A percentile compares a stretch with the other conserved stretches of the same genome.
Conservation (phyloP, 2,797 vertebrate species). For the Acestrorhynchus altus region DNA sequence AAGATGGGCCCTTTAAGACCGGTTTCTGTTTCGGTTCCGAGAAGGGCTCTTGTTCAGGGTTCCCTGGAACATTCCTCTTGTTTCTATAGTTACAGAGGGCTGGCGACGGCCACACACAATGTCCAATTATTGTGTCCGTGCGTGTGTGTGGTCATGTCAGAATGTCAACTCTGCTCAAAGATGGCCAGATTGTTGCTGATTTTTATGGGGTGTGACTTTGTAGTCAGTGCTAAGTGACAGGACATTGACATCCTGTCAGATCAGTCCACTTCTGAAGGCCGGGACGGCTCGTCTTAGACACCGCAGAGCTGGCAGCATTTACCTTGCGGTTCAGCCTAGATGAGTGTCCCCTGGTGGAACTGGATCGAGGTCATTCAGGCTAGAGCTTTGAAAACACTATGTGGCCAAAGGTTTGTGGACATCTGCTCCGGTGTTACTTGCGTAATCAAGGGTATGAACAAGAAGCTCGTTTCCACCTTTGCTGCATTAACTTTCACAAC, state of each 20-base stretch:
- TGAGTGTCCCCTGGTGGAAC: neutral
- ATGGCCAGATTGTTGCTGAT: constrained; percentile 4
- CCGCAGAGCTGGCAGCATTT: neutral
- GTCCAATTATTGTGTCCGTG: constrained; percentile 8
- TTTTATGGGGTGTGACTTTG: constrained; percentile 12
- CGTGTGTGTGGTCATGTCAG: constrained; percentile 21
- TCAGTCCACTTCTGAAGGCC: neutral
- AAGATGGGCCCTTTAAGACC: neutral
- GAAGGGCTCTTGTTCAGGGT: constrained; percentile 17
- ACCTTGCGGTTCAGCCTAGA: neutral
- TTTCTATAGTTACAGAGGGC: constrained; percentile 28
- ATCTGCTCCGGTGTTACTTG: too few relatives aligned
- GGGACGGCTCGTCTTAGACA: neutral
- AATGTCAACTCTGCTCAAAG: constrained; percentile 8
- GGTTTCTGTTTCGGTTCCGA: neutral
- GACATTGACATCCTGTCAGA: constrained; percentile 23
- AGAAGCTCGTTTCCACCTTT: too few relatives aligned
- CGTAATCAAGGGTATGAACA: too few relatives aligned
- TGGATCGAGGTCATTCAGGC: neutral
- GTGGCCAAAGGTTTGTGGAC: too few relatives aligned
- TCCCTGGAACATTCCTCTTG: constrained; percentile 11
- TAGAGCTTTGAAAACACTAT: too few relatives aligned
- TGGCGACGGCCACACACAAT: constrained; percentile 2
- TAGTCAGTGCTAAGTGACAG: constrained; percentile 21
- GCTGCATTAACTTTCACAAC: too few relatives aligned